Evolutionary conservation across 2,113 vertebrate genomes (phyloP).

Genomic region (Phoenicopterus ruber): DNA sequence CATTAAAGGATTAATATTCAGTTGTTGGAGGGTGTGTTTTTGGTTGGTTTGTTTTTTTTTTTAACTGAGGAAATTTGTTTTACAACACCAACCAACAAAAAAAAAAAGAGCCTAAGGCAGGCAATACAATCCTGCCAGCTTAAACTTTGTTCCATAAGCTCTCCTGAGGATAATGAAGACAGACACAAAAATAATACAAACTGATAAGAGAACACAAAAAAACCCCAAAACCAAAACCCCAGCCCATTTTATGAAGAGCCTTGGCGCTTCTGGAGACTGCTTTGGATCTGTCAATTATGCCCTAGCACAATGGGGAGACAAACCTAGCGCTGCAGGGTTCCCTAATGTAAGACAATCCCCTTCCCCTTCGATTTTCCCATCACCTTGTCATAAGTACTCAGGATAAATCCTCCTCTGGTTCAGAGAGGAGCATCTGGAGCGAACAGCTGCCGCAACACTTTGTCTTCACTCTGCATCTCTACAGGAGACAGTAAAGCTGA

Average conservation of each 20-base stretch:
- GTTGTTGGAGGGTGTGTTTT: background rate
- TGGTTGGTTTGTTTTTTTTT: background rate
- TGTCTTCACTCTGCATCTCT: background rate
- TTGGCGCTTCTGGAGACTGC: background rate
- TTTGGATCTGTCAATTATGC: slow-evolving; percentile 43
- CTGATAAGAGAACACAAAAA: background rate
- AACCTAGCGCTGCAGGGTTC: background rate
- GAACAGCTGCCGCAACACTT: background rate
- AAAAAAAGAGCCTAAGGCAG: slow-evolving; percentile 23
- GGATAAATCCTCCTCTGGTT: background rate
- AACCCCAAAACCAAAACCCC: background rate
- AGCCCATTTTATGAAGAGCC: background rate
- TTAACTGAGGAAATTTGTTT: slow-evolving; percentile 63
- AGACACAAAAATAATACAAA: slow-evolving; percentile 54
- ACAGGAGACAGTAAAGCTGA: background rate
- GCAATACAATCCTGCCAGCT: slow-evolving; percentile 42
- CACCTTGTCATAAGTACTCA: background rate
- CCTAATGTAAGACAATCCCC: background rate
- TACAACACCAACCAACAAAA: background rate
- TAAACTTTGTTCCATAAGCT: slow-evolving; percentile 14
- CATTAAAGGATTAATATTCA: background rate
- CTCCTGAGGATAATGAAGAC: slow-evolving; percentile 54
- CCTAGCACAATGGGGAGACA: background rate
- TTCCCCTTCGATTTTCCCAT: background rate
- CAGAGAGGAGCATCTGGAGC: background rate